These are phyloP conservation scores for Gadopsis marmoratus DNA, from an alignment of 2,797 vertebrate species.

Conservation along the genomic window DNA sequence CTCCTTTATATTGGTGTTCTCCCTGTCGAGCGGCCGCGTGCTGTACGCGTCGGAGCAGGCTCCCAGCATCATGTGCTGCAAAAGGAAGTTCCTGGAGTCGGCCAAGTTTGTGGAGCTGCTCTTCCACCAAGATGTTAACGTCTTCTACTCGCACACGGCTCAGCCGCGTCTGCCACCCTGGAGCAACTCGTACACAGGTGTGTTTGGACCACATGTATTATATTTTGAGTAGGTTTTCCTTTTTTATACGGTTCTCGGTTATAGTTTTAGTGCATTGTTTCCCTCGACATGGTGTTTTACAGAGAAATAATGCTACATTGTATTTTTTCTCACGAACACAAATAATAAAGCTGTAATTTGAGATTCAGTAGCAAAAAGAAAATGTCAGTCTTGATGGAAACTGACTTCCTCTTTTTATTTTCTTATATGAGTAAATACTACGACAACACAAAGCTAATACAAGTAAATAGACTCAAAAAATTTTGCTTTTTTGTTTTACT, in stretches of 20 bases:
- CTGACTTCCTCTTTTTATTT: not conserved
- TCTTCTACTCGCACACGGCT: slow-evolving; percentile 90
- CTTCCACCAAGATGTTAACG: slow-evolving; percentile 90
- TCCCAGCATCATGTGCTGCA: slow-evolving; percentile 87
- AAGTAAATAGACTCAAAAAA: not conserved
- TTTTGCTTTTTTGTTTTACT: not conserved
- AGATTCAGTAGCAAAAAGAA: not conserved
- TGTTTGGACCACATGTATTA: slow-evolving; percentile 3
- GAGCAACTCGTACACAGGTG: slow-evolving; percentile 88
- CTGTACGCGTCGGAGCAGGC: slow-evolving; percentile 91
- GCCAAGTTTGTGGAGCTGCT: slow-evolving; percentile 91
- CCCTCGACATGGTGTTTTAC: no score
- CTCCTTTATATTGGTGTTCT: slow-evolving; percentile 91
- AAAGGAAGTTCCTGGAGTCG: slow-evolving; percentile 88
- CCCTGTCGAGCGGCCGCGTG: slow-evolving; percentile 88
- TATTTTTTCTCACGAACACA: not conserved
- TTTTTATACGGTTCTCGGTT: not conserved
- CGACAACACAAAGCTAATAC: not conserved
- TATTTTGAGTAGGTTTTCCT: not conserved
- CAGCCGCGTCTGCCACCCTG: slow-evolving; percentile 89
- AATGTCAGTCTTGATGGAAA: not conserved
- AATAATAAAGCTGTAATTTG: not conserved
- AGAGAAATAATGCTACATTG: not conserved
- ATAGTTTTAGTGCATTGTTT: not conserved
- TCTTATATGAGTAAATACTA: not conserved